These are phyloP conservation scores for Cryptomyrus ogoouensis DNA, from an alignment of 2,113 vertebrate genomes.

Conservation along the genomic window DNA sequence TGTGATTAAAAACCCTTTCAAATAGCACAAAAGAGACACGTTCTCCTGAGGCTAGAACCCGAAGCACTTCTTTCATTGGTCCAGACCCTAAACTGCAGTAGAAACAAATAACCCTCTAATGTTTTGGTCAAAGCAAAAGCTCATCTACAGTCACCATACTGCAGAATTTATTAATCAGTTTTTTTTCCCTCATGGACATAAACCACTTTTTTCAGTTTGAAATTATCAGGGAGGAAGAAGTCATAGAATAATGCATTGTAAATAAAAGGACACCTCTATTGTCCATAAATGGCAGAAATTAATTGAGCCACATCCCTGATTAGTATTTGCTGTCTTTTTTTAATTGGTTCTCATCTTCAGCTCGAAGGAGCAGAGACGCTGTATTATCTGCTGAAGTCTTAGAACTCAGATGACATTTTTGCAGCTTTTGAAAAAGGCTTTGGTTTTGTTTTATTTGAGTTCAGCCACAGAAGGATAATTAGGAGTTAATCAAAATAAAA, in stretches of 20 bases:
- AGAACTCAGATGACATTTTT: neutral
- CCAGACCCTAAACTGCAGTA: neutral
- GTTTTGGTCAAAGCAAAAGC: neutral
- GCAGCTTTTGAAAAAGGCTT: neutral
- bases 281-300: constrained; percentile 10
- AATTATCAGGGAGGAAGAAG: neutral
- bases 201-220: neutral
- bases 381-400: neutral
- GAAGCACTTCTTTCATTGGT: neutral
- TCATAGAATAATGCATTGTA: neutral
- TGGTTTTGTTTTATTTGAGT: neutral
- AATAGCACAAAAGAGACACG: neutral
- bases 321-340: constrained; percentile 11
- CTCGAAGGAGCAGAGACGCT: neutral
- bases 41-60: neutral
- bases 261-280: constrained; percentile 3
- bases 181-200: neutral
- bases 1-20: neutral
- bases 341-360: neutral
- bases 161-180: neutral
- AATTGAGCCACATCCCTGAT: constrained; percentile 3
- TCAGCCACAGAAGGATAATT: neutral
- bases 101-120: neutral
- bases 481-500: neutral
- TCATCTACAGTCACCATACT: neutral